Percentiles rank a stretch among this genome's conserved stretches.
Evolutionary conservation across 1,140 invertebrate genomes (phyloP).

Genomic region (Aphidius ervi): DNA sequence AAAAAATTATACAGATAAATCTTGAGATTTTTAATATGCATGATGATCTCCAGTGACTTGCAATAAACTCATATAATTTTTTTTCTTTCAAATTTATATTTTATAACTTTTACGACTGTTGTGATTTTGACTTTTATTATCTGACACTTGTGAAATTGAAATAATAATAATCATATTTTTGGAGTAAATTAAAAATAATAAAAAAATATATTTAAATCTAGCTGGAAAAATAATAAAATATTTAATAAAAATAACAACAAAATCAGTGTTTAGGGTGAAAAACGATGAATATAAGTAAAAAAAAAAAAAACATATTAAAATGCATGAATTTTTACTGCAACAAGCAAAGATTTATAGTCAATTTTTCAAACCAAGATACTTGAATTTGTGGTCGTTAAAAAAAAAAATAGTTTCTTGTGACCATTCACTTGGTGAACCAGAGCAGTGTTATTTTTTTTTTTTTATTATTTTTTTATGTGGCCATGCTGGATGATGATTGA

Average conservation of each 20-base stretch:
- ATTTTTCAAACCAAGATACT: constrained; percentile 3
- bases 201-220: constrained; percentile 6
- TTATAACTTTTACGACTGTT: constrained; percentile 29
- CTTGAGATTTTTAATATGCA: too few species aligned
- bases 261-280: too few species aligned
- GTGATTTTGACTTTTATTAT: constrained; percentile 31
- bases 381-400: too few species aligned
- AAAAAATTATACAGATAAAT: too few species aligned
- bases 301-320: too few species aligned
- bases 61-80: constrained; percentile 16
- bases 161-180: constrained; percentile 1
- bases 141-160: constrained; percentile 34
- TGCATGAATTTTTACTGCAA: constrained; percentile 7
- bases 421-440: too few species aligned
- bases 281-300: too few species aligned
- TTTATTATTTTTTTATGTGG: too few species aligned
- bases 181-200: constrained; percentile 1
- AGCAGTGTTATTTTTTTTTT: too few species aligned
- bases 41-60: constrained; percentile 10
- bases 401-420: too few species aligned
- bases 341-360: constrained; percentile 7
- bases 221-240: constrained; percentile 21
- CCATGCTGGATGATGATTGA: too few species aligned
- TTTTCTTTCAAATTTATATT: too few species aligned
- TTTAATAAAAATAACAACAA: neutral